Evolutionary conservation across 30 jellyfish, hydroid and myxozoan species (phyloP).

Genomic region (Pelagia noctiluca): DNA sequence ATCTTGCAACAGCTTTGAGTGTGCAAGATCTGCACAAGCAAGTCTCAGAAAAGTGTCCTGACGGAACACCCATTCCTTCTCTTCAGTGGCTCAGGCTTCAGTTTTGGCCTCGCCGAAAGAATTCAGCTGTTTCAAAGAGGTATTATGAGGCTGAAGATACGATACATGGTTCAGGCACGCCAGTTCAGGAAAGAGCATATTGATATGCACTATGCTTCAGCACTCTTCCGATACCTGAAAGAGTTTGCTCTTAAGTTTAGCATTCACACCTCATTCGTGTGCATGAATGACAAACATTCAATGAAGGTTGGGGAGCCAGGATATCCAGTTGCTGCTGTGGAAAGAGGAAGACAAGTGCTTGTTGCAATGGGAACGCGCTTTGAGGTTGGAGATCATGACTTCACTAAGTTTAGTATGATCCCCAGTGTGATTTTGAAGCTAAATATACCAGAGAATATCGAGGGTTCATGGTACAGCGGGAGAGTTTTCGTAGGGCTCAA

Average conservation of each 20-base stretch:
- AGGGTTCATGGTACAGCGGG: constrained; percentile 38
- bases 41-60: constrained; percentile 35
- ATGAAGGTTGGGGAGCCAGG: constrained; percentile 42
- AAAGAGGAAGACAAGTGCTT: constrained; percentile 23
- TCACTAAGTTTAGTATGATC: constrained; percentile 32
- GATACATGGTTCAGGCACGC: constrained; percentile 26
- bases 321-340: constrained; percentile 51
- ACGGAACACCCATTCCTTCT: constrained; percentile 54
- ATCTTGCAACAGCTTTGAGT: constrained; percentile 50
- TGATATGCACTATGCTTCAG: constrained; percentile 26
- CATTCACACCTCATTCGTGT: not conserved
- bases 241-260: constrained; percentile 19
- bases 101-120: constrained; percentile 17
- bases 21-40: constrained; percentile 21
- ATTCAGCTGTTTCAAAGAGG: not conserved
- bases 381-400: constrained; percentile 53
- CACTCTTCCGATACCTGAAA: constrained; percentile 25
- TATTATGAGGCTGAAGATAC: constrained; percentile 36
- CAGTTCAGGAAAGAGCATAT: constrained; percentile 28
- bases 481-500: constrained; percentile 32
- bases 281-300: constrained; percentile 44
- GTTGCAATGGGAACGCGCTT: constrained; percentile 21
- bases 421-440: constrained; percentile 50
- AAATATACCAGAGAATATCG: constrained; percentile 28
- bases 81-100: constrained; percentile 41